These are phyloP conservation scores for Solea solea DNA, from an alignment of 2,113 vertebrate species.

Conservation along the genomic window DNA sequence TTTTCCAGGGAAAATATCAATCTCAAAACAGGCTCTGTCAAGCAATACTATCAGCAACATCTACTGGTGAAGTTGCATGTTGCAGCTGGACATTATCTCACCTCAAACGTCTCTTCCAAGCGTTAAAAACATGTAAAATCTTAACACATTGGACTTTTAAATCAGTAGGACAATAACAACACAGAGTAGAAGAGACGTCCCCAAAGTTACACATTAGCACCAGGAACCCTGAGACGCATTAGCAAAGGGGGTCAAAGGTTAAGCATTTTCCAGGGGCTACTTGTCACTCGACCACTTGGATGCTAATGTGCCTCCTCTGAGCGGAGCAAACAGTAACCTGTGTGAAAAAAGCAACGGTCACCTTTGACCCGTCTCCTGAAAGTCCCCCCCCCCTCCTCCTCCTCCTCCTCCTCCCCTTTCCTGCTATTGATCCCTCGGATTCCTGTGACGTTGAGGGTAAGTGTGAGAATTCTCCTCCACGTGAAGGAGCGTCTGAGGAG, in stretches of 20 bases:
- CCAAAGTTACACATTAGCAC: constrained; percentile 5
- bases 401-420: constrained; percentile 29
- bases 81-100: too few species aligned
- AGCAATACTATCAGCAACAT: too few species aligned
- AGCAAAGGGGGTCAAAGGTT: constrained; percentile 51
- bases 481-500: constrained; percentile 61
- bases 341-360: constrained; percentile 50
- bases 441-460: constrained; percentile 65
- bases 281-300: constrained; percentile 63
- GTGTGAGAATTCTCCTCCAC: constrained; percentile 72
- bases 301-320: constrained; percentile 43
- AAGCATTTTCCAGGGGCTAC: constrained; percentile 35
- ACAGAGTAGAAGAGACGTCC: too few species aligned
- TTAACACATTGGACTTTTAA: too few species aligned
- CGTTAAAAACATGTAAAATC: too few species aligned
- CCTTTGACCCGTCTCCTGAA: constrained; percentile 68
- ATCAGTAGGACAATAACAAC: too few species aligned
- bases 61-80: too few species aligned
- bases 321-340: constrained; percentile 55
- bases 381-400: constrained; percentile 4
- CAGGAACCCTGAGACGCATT: constrained; percentile 14
- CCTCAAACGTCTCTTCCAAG: too few species aligned
- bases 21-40: too few species aligned
- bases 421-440: constrained; percentile 66
- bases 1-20: too few species aligned